phyloP scores from a whole-genome alignment of 2,113 vertebrate genomes.

The Xyliphius kryptos region DNA sequence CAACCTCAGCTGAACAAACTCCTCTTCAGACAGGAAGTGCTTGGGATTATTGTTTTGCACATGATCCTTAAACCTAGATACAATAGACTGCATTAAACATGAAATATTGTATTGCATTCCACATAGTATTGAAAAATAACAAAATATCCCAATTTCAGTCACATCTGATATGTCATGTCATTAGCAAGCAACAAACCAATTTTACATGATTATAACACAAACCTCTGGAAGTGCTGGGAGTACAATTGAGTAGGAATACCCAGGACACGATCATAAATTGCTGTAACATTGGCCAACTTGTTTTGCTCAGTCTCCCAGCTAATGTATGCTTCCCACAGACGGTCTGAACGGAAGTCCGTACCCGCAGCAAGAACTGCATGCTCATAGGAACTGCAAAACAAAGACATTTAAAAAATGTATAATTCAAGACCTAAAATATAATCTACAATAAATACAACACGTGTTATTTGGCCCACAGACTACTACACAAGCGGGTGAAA shows the following conservation, averaged over 20 bases:
- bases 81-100: too few species aligned
- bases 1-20: constrained; percentile 84
- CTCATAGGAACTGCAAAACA: constrained; percentile 77
- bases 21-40: constrained; percentile 83
- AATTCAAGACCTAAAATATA: too few species aligned
- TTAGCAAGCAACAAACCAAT: background rate
- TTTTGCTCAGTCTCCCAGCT: constrained; percentile 89
- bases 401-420: background rate
- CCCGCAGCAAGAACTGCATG: constrained; percentile 90
- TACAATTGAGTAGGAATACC: constrained; percentile 94
- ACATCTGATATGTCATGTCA: too few species aligned
- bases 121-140: too few species aligned
- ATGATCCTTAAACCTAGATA: constrained; percentile 94
- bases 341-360: constrained; percentile 95
- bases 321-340: constrained; percentile 92
- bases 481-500: too few species aligned
- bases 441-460: too few species aligned
- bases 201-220: too few species aligned
- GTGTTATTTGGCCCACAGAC: too few species aligned
- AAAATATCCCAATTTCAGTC: too few species aligned
- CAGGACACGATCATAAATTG: constrained; percentile 89
- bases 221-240: constrained; percentile 96
- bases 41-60: constrained; percentile 90
- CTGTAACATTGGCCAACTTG: constrained; percentile 83
- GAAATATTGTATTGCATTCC: too few species aligned